Evolutionary conservation across 2,888 invertebrate genomes (phyloP).

Genomic region (Neoscelio sp.): DNA sequence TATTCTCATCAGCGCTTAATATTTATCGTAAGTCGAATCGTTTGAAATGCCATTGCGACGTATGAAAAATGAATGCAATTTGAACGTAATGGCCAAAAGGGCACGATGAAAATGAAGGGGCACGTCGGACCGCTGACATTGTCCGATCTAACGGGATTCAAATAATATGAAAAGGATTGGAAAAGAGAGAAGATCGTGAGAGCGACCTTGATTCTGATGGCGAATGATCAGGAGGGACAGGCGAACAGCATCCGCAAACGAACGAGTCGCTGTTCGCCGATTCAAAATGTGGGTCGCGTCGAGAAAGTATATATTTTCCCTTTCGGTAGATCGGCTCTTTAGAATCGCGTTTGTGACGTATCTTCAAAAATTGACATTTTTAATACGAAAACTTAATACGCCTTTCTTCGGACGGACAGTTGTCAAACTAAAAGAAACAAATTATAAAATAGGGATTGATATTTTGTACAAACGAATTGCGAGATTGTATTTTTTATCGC

Average conservation of each 20-base stretch:
- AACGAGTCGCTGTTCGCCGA: constrained; percentile 70
- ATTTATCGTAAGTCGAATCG: too few relatives aligned
- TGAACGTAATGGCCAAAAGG: neutral
- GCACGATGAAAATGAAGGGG: constrained; percentile 12
- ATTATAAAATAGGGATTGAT: too few relatives aligned
- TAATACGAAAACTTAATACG: constrained; percentile 30
- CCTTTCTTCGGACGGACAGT: too few relatives aligned
- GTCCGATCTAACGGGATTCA: constrained; percentile 65
- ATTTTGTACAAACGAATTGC: too few relatives aligned
- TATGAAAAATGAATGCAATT: neutral
- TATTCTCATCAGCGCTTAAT: too few relatives aligned
- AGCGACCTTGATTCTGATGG: constrained; percentile 79
- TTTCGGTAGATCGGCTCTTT: constrained; percentile 70
- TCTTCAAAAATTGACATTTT: constrained; percentile 55
- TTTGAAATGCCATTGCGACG: neutral
- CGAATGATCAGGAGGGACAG: constrained; percentile 65
- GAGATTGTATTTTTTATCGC: constrained; percentile 7
- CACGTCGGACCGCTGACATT: constrained; percentile 10
- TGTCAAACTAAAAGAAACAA: too few relatives aligned
- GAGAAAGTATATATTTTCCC: constrained; percentile 81
- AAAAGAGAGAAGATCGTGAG: constrained; percentile 77
- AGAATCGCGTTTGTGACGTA: constrained; percentile 58
- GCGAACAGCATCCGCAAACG: constrained; percentile 75
- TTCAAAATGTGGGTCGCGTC: constrained; percentile 81
- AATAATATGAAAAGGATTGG: constrained; percentile 63